Evolutionary conservation across 2,113 vertebrate genomes (phyloP), one percentile per base, ranked within the genome.

Genomic region (Cyanistes caeruleus): DNA sequence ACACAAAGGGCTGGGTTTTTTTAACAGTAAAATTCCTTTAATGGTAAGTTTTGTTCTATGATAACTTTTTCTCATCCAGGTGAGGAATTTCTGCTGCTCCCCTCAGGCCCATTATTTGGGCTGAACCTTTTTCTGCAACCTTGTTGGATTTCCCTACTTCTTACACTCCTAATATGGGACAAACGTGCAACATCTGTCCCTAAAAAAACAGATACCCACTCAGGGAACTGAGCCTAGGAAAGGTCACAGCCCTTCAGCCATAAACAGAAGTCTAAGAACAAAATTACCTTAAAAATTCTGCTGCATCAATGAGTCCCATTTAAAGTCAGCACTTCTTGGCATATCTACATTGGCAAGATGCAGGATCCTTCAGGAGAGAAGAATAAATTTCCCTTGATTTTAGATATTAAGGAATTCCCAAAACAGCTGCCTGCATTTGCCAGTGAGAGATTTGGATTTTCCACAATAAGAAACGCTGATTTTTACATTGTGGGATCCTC

Each of bases 141-240:
- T 23, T 33, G 5, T 0, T 43, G 24, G 33, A 39, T 64, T 78
- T 52, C 41, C 39, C 27, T 14, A 35, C 58, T 31, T 52, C 27
- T 22, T 2, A 5, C 2, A 1, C 23, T 33, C 2, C 22, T 27
- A 35, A 9, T 5, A 27, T 10, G 1, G 3, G 14, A 51, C 35
- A 9, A 3, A 1, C 0, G 8, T 2, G 3, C 19, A 35, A 21
- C 33, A 28, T 11, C 30, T 43, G 31, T 19, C 35, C 43, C 43
- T 21, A 1, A 33, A 43, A 43, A 18, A 14, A 16, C 48, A 16
- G 3, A 30, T 4, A 7, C 5, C 11, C 22, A 7, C 10, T 17
- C 3, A 27, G 52, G 64, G 48, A 78, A 44, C 39, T 9, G 35
- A 37, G 73, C 28, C n/a, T 20, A 25, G 58, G 21, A 74, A 68